Conservation (phyloP, 1,140 invertebrate species). For the Hermatobates lingyangjiaoensis region DNA sequence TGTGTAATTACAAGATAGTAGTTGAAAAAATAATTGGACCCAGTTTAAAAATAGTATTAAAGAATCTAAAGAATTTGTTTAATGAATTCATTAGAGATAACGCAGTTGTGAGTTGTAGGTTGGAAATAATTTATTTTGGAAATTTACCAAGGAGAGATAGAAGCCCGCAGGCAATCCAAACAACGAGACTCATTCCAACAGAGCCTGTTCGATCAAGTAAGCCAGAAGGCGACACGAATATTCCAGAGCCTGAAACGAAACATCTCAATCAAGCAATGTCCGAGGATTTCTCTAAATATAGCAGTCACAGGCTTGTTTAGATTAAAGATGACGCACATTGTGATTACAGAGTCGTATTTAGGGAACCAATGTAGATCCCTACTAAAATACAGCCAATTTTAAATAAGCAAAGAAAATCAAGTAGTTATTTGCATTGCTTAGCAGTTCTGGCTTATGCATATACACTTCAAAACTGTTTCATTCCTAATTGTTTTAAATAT, state of each 20-base stretch:
- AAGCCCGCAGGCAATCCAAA: constrained; percentile 83
- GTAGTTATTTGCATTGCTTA: too few species aligned
- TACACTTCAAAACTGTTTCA: too few species aligned
- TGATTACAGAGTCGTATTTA: neutral
- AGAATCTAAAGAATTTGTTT: too few species aligned
- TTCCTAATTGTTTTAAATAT: too few species aligned
- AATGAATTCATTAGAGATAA: too few species aligned
- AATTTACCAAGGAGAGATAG: constrained; percentile 68
- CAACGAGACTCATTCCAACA: constrained; percentile 80
- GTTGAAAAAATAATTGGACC: too few species aligned
- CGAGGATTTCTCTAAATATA: neutral
- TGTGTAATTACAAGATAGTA: too few species aligned
- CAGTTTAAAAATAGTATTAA: too few species aligned
- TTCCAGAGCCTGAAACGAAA: constrained; percentile 60
- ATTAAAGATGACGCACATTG: neutral
- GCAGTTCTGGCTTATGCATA: too few species aligned
- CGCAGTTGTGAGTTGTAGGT: too few species aligned
- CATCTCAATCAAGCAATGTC: neutral
- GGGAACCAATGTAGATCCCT: neutral
- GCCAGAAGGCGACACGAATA: constrained; percentile 93
- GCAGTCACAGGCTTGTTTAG: neutral
- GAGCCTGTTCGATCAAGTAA: constrained; percentile 78
- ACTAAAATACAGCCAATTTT: too few species aligned
- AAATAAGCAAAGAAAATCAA: too few species aligned
- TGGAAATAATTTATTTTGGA: neutral